Percentiles rank a stretch among this genome's conserved stretches.
Conservation (phyloP, 2,113 vertebrate species). For the Myotis yumanensis region DNA sequence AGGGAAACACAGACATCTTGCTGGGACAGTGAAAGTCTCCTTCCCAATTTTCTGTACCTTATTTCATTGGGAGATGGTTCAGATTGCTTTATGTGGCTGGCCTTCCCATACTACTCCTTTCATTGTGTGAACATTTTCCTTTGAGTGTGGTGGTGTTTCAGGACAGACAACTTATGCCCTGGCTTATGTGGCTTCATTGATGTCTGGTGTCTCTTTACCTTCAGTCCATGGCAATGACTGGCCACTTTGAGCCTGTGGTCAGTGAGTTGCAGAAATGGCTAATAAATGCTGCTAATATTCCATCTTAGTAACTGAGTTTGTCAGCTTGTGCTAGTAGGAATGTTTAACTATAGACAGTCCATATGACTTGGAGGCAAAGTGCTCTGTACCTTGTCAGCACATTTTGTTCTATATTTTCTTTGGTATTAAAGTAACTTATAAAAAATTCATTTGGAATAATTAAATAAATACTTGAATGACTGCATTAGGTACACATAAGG, state of each 20-base stretch:
- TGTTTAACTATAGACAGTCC: not conserved
- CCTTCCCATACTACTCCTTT: conserved; percentile 40
- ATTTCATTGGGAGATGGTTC: conserved; percentile 41
- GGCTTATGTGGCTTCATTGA: not conserved
- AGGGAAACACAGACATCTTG: conserved; percentile 28
- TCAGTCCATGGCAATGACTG: not conserved
- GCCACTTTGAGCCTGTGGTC: not conserved
- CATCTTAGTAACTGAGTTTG: not conserved
- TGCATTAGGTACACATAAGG: not conserved
- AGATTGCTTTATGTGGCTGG: conserved; percentile 17
- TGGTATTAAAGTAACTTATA: conserved; percentile 32
- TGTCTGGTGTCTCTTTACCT: not conserved
- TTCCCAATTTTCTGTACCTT: conserved; percentile 32
- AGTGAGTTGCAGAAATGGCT: not conserved
- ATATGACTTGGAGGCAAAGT: not conserved
- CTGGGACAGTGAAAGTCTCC: not conserved
- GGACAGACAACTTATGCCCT: not conserved
- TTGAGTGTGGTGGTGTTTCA: not conserved
- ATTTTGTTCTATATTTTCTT: conserved; percentile 28
- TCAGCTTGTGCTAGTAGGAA: not conserved
- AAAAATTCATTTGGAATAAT: not conserved
- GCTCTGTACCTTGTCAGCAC: not conserved
- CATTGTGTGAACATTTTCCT: not conserved
- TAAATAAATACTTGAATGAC: not conserved
- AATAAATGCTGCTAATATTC: not conserved